Conservation (phyloP, 2,113 vertebrate genomes). For the Tenebrosternarchus preto region DNA sequence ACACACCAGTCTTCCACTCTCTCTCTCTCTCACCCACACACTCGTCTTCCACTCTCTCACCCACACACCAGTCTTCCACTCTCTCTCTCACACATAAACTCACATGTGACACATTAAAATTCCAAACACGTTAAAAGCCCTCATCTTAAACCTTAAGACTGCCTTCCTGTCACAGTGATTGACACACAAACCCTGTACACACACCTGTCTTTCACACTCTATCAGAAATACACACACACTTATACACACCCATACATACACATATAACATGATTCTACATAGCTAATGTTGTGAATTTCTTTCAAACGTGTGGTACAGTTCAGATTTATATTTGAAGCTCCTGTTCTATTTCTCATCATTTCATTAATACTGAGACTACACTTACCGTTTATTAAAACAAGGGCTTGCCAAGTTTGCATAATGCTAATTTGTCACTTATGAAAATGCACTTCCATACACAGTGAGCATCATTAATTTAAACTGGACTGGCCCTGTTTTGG, state of each 20-base stretch:
- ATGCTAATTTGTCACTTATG: conserved; percentile 14
- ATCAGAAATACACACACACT: not conserved
- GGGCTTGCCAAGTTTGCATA: not conserved
- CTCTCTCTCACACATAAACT: too few relatives aligned
- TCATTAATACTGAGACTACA: not conserved
- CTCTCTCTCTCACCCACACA: too few relatives aligned
- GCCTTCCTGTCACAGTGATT: too few relatives aligned
- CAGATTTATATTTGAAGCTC: not conserved
- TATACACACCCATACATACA: not conserved
- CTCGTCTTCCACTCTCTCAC: too few relatives aligned
- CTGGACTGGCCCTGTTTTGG: not conserved
- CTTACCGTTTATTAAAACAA: not conserved
- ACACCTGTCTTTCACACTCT: not conserved
- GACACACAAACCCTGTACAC: too few relatives aligned
- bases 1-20: too few relatives aligned
- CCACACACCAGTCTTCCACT: too few relatives aligned
- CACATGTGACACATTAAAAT: too few relatives aligned
- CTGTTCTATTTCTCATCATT: not conserved
- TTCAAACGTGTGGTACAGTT: too few relatives aligned
- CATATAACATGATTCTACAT: not conserved
- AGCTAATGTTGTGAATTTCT: too few relatives aligned
- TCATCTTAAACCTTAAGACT: too few relatives aligned
- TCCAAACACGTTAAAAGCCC: too few relatives aligned
- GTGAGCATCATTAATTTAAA: not conserved
- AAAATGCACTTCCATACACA: conserved; percentile 1